A percentile compares a stretch with the other conserved stretches of the same genome.
Conservation (phyloP, 2,888 invertebrate genomes). For the Kuschelorhynchus macadamiae region DNA sequence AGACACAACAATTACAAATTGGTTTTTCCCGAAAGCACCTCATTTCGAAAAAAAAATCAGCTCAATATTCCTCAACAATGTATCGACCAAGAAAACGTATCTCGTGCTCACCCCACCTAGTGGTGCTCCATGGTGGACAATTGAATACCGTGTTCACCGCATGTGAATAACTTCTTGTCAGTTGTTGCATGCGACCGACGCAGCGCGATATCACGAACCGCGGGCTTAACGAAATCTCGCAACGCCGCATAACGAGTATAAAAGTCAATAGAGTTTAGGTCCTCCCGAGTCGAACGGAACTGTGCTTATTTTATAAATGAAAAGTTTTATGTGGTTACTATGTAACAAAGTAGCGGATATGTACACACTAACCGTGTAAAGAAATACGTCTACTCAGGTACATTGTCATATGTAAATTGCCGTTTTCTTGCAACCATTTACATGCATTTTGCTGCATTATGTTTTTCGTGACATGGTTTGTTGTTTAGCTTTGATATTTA, state of each 20-base stretch:
- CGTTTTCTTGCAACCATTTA: constrained; percentile 14
- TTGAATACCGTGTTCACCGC: constrained; percentile 36
- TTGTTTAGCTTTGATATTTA: constrained; percentile 24
- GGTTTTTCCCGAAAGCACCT: constrained; percentile 16
- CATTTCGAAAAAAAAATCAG: constrained; percentile 11
- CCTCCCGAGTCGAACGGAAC: constrained; percentile 31
- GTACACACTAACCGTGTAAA: constrained; percentile 31
- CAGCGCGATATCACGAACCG: constrained; percentile 31
- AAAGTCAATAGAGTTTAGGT: constrained; percentile 30
- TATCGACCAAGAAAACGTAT: constrained; percentile 25
- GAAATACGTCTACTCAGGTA: constrained; percentile 34
- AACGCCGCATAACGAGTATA: constrained; percentile 22
- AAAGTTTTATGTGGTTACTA: constrained; percentile 40
- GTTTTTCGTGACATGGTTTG: constrained; percentile 14
- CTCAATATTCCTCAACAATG: constrained; percentile 9
- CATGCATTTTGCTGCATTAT: constrained; percentile 29
- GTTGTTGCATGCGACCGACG: constrained; percentile 34
- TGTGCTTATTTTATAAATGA: constrained; percentile 35
- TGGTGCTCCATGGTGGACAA: constrained; percentile 15
- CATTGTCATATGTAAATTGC: constrained; percentile 22
- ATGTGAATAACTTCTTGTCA: constrained; percentile 25
- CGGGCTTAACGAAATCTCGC: constrained; percentile 25
- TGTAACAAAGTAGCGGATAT: constrained; percentile 41
- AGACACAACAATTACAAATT: no score
- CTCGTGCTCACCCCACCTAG: constrained; percentile 18